Evolutionary conservation across 2,113 vertebrate species (phyloP), one percentile per base, ranked within the genome.

Genomic region (Mormyrus lacerda): DNA sequence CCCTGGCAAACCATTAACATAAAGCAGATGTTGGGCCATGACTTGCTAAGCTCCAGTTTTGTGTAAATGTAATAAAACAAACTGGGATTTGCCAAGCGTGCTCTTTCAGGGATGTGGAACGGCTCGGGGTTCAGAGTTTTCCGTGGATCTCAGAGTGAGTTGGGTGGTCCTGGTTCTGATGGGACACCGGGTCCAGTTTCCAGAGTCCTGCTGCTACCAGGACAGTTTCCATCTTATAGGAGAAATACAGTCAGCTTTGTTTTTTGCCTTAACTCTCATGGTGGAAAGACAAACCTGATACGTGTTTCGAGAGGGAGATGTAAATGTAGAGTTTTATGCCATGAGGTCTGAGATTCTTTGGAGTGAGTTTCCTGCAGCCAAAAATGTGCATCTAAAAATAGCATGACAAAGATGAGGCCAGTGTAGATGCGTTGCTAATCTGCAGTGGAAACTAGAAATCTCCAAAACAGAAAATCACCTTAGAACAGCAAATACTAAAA

Each of bases 351-450:
- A 84, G 82, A 42, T 47, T 84, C 21, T n/a, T 84, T 47, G 44
- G 82, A 44, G 44, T 84, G 82, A 84, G 44, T 47, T 84, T 84
- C 21, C 21, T 84, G 15, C 44, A 84, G 82, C 82, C 82, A 84
- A 84, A 47, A 84, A n/a, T 84, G 82, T 47, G 44, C 21, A 47
- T 47, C 82, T 84, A 84, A 84, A 84, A 84, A 84, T 84, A 84
- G 31, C 35, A 35, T 4, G 4, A 45, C 44, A 47, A 84, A 84
- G 82, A 84, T 84, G 82, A 47, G 44, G 24, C 24, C 39, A n/a
- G 39, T 10, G 0, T 84, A 42, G 44, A 44, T 82, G 39, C 21
- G 5, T 35, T 0, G 27, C 65, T 31, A 15, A 82, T 84, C 39
- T 84, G 21, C 39, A 84, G 44, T 47, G 10, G 24, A 47, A 84